Base-by-base conservation (phyloP, 2,888 invertebrate genomes). In the Alviniconcha strummeri region DNA sequence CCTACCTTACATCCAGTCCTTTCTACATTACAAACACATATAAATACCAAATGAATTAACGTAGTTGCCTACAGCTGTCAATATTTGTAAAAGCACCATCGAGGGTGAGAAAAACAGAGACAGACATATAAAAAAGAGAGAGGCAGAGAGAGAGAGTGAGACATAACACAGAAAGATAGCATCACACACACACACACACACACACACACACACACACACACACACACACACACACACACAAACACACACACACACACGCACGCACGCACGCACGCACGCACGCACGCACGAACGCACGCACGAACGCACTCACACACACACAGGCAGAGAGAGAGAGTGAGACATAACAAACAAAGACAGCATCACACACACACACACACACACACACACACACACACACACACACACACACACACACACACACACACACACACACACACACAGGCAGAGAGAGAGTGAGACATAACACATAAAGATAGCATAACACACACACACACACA, bases 221-320 rank as follows among this genome's bases (percentile, higher is more conserved):
- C 60, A 60, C 8, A 69, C 69, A 69, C 5, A 5, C 69, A 69
- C 69, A 69, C 69, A 69, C 5, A 5, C 69, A 5, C 69, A 69
- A 15, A 69, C 69, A 69, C 69, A 5, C 69, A 69, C 69, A 5
- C 5, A 69, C 6, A 15, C 69, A 69, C 69, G 4, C 69, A 5
- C 74, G 15, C 74, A 8, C 74, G 15, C 74, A 54, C 74, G 15
- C 54, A 77, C 77, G 54, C 56, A 77, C 56, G 56, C 6, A 77
- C 17, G 5, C 56, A 77, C 13, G 52, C 78, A 78, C 75, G 64
- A 4, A 60, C 60, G 64, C 72, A 74, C 75, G 3, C 72, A 82
- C 75, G 57, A 19, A 82, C 75, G 57, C 56, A 76, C 82, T n/a
- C 72, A 82, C 75, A 64, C 72, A 60, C 67, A 19, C 78, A 9